Evolutionary conservation across 2,888 invertebrate species (phyloP).

Genomic region (Ctena decussata): DNA sequence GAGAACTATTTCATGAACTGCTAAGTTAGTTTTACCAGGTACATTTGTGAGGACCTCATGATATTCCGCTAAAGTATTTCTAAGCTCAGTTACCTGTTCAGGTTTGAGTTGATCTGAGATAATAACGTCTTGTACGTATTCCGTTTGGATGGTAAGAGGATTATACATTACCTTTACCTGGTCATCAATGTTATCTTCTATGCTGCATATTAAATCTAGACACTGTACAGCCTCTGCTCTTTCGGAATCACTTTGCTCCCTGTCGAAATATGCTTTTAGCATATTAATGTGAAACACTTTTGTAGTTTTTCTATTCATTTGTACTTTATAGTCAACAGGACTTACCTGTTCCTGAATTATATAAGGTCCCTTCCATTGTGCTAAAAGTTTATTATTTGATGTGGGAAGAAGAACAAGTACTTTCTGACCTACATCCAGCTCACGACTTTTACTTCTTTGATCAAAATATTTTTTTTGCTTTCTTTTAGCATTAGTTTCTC

Average conservation of each 20-base stretch:
- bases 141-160: background rate
- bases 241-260: background rate
- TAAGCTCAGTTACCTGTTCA: too few relatives aligned
- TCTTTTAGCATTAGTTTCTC: background rate
- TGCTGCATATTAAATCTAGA: background rate
- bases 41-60: background rate
- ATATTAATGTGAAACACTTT: slow-evolving; percentile 17
- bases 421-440: background rate
- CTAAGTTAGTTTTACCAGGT: too few relatives aligned
- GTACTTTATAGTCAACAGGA: slow-evolving; percentile 8
- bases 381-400: background rate
- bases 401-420: background rate
- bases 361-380: slow-evolving; percentile 5
- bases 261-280: background rate
- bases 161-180: background rate
- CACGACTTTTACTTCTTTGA: background rate
- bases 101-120: too few relatives aligned
- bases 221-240: background rate
- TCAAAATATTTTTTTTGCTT: background rate
- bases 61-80: too few relatives aligned
- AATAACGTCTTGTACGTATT: too few relatives aligned
- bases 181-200: background rate
- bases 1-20: too few relatives aligned
- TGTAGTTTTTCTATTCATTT: background rate
- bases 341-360: background rate